Percentiles rank a stretch among this genome's conserved stretches.
phyloP scores from a whole-genome alignment of 2,888 invertebrate genomes.

The Hemicrepidius hirtus region DNA sequence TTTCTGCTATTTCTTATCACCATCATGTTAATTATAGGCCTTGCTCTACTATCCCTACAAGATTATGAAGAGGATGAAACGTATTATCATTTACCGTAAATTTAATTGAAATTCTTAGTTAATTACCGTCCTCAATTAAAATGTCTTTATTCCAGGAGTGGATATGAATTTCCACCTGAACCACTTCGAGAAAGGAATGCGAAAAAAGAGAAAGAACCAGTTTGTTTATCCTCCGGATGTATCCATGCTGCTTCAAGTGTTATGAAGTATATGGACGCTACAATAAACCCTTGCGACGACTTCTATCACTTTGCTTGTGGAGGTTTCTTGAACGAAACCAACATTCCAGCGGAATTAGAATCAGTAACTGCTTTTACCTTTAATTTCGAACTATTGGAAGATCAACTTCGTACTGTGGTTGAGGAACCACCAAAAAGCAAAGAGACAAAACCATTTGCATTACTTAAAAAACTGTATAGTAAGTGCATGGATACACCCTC shows the following conservation, averaged over 20 bases:
- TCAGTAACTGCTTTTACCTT: constrained; percentile 85
- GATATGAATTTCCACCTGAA: background rate
- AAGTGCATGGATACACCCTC: constrained; percentile 41
- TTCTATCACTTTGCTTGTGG: constrained; percentile 89
- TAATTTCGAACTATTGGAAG: constrained; percentile 83
- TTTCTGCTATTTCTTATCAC: constrained; percentile 77
- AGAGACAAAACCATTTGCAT: constrained; percentile 82
- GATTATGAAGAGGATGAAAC: constrained; percentile 60
- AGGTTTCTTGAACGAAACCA: constrained; percentile 77
- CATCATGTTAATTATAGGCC: constrained; percentile 77
- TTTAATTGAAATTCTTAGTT: too few species aligned
- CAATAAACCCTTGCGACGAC: constrained; percentile 86
- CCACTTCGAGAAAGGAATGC: background rate
- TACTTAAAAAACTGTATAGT: constrained; percentile 86
- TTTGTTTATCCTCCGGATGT: constrained; percentile 87
- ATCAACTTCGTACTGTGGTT: constrained; percentile 81
- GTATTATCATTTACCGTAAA: constrained; percentile 33
- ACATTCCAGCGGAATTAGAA: constrained; percentile 88
- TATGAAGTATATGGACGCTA: constrained; percentile 74
- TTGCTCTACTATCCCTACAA: constrained; percentile 74
- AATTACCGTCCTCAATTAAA: too few species aligned
- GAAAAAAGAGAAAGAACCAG: constrained; percentile 46
- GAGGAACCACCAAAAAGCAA: constrained; percentile 77
- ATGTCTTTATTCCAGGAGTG: background rate
- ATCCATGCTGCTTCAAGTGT: constrained; percentile 86